Conservation (phyloP, 1,140 invertebrate species). For the Portunus trituberculatus region DNA sequence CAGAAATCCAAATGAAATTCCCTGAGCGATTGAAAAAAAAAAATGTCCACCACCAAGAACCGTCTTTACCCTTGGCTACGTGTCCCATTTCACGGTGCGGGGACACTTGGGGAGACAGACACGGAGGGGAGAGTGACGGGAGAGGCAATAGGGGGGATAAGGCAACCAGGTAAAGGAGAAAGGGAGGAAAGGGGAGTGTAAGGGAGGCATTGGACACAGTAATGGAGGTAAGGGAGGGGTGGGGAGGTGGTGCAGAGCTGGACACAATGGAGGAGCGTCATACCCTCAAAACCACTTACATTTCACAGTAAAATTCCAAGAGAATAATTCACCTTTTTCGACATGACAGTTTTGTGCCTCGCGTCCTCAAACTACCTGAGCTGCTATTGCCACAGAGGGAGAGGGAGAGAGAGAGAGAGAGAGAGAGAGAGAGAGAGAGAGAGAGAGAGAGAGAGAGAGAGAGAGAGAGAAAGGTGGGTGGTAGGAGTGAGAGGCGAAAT, state of each 20-base stretch:
- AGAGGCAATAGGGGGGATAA: neutral
- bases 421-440: constrained; percentile 35
- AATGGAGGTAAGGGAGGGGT: neutral
- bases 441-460: neutral
- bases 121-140: neutral
- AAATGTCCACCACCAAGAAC: too few species aligned
- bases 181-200: too few species aligned
- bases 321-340: neutral
- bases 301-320: neutral
- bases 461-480: neutral
- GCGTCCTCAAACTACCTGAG: neutral
- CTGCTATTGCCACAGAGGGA: neutral
- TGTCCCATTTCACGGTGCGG: constrained; percentile 24
- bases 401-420: constrained; percentile 33
- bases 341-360: constrained; percentile 7
- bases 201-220: too few species aligned
- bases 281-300: neutral
- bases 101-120: neutral
- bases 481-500: neutral
- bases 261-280: neutral
- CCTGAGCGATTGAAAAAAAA: too few species aligned
- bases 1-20: too few species aligned
- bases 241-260: neutral
- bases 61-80: too few species aligned
- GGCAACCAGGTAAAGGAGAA: neutral